Evolutionary conservation across 2,113 vertebrate species (phyloP), one percentile per base, ranked within the genome.

Genomic region (Labeo rohita): DNA sequence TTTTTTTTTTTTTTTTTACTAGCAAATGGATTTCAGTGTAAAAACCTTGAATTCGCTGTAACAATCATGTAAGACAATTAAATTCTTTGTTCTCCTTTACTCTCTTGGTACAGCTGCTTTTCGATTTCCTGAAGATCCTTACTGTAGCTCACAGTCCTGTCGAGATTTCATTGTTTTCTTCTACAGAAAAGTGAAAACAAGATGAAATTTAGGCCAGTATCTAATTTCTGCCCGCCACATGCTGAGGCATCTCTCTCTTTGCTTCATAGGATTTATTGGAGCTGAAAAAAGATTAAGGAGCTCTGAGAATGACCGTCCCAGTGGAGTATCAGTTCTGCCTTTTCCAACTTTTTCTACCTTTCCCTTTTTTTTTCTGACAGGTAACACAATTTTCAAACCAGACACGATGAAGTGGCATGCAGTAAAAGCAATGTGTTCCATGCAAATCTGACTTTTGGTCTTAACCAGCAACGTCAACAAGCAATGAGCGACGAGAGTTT

Each of bases 171-270:
- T 34, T 7, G 3, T 36, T 80, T 80, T 39, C n/a, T 9, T 11
- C 61, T 34, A 28, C 39, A 81, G 59, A 50, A 81, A 49, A 65
- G 79, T 11, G 43, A 66, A 54, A 59, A 80, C 50, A 47, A 49
- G 78, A 47, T 74, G 16, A 65, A 43, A 75, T 75, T 79, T 36
- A 63, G 79, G 68, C 85, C 56, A 65, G 54, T 65, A 50, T 63
- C 10, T 75, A 50, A 86, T 86, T 86, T 81, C 70, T 75, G 12
- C 66, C 18, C 16, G 52, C 52, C 74, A 43, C 23, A 50, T 54
- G 68, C 66, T 28, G 63, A 59, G 84, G 84, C 63, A 39, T 85
- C 39, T 84, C 54, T 75, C 56, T n/a, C 68, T 70, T 84, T 65
- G 70, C 47, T 63, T 74, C 78, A 54, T 34, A 74, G 18, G 68